phyloP scores from a whole-genome alignment of 2,113 vertebrate genomes.

The Oncorhynchus masou region DNA sequence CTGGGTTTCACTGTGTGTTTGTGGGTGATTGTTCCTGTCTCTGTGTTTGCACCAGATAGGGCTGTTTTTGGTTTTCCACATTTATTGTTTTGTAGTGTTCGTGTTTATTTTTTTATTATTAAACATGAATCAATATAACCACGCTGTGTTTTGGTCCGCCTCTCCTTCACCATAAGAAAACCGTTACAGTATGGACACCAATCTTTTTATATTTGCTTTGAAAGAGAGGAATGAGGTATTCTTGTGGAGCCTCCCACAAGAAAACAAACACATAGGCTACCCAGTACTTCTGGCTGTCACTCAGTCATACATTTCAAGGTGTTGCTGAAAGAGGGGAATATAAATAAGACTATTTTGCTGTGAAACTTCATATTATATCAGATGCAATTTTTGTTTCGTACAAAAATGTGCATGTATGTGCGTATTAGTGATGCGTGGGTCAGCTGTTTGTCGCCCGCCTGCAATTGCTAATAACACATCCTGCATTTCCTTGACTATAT shows the following conservation, averaged over 20 bases:
- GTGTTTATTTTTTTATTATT: too few relatives aligned
- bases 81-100: too few relatives aligned
- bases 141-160: too few relatives aligned
- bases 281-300: conserved; percentile 48
- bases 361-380: background rate
- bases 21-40: too few relatives aligned
- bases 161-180: too few relatives aligned
- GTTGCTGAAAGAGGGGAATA: conserved; percentile 26
- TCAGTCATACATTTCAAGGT: conserved; percentile 43
- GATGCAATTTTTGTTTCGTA: background rate
- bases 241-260: conserved; percentile 55
- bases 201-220: conserved; percentile 56
- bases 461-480: background rate
- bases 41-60: too few relatives aligned
- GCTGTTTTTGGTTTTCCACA: too few relatives aligned
- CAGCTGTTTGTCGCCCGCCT: too few relatives aligned
- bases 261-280: conserved; percentile 57
- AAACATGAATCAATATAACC: too few relatives aligned
- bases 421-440: too few relatives aligned
- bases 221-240: conserved; percentile 53
- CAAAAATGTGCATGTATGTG: background rate
- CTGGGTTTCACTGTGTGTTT: too few relatives aligned
- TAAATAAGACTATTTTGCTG: conserved; percentile 3
- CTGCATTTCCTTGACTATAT: too few relatives aligned
- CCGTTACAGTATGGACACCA: background rate